Percentiles rank a stretch among this genome's conserved stretches.
These are phyloP conservation scores for Athalia cordata DNA, from an alignment of 2,888 invertebrate species.

Conservation along the genomic window DNA sequence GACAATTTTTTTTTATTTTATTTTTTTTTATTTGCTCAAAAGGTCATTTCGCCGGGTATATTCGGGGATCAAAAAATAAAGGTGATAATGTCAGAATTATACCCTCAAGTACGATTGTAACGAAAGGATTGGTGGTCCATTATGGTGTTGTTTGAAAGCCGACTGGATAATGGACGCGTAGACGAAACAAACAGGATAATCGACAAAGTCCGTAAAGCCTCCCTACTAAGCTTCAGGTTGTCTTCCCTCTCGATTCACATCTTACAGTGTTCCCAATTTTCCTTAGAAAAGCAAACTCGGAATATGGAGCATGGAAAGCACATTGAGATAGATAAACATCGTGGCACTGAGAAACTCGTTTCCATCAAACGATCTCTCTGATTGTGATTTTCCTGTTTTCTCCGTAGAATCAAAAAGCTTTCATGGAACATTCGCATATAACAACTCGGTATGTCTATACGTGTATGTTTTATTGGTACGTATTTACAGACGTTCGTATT, in stretches of 20 bases:
- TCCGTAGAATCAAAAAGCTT: not conserved
- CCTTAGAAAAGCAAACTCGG: not conserved
- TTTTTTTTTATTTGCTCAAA: not conserved
- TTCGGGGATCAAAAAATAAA: not conserved
- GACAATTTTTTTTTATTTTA: not conserved
- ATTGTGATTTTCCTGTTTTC: conserved; percentile 27
- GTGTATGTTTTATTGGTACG: not conserved
- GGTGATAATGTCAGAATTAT: not conserved
- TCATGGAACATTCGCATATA: not conserved
- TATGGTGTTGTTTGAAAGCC: not conserved
- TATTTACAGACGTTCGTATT: not conserved
- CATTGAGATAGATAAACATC: conserved; percentile 12
- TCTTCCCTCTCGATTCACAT: conserved; percentile 1
- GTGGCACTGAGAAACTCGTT: conserved; percentile 29
- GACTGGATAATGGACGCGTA: not conserved
- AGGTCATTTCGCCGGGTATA: not conserved
- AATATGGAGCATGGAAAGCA: not conserved
- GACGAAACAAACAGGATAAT: conserved; percentile 31
- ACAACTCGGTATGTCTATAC: not conserved
- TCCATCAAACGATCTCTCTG: conserved; percentile 11
- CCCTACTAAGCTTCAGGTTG: not conserved
- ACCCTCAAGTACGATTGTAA: not conserved
- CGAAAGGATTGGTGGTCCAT: not conserved
- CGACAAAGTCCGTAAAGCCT: conserved; percentile 20
- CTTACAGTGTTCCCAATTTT: not conserved